Base-by-base conservation (phyloP, 2,888 invertebrate species). In the Galerucella pusilla region DNA sequence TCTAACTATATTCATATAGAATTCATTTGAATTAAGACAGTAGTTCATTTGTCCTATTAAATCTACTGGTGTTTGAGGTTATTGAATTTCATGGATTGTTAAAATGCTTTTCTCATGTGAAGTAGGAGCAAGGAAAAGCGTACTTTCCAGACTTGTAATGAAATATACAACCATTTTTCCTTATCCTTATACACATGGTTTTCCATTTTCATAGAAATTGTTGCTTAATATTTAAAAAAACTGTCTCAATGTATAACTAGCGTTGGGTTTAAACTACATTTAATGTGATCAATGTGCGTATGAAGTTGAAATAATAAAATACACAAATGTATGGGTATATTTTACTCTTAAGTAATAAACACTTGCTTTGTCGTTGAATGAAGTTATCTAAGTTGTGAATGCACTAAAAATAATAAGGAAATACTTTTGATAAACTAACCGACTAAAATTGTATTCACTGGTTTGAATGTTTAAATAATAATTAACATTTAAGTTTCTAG, bases 321-420 rank as follows among this genome's bases (percentile, higher is more conserved):
- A 57, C 57, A 57, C 16, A 20, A 57, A 57, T 57, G 9, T 20
- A 57, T 20, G 57, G 52, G n/a, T n/a, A 52, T 52, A 14, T 52
- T 52, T 52, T 14, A 52, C 52, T 52, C n/a, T 52, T n/a, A 52
- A 52, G 52, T 52, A 52, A 52, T 52, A 60, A 60, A 60, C 28
- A 61, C 35, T 61, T 61, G 35, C 61, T 61, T 61, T 61, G 28
- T 61, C 14, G 9, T 61, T 35, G 2, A 61, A 35, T 61, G 35
- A 28, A 61, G n/a, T 35, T 35, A 61, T 25, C 61, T 61, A 11
- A 61, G 61, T 61, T 61, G 61, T 61, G 61, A 35, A 61, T 61
- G 35, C 28, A 14, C 35, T 61, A 28, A 61, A 61, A 61, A 14
- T 61, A n/a, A 35, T 4, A 35, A 61, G 2, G 5, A 61, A 61